Evolutionary conservation across 1,140 invertebrate species (phyloP), one percentile per base, ranked within the genome.

Genomic region (Cyclina sinensis): DNA sequence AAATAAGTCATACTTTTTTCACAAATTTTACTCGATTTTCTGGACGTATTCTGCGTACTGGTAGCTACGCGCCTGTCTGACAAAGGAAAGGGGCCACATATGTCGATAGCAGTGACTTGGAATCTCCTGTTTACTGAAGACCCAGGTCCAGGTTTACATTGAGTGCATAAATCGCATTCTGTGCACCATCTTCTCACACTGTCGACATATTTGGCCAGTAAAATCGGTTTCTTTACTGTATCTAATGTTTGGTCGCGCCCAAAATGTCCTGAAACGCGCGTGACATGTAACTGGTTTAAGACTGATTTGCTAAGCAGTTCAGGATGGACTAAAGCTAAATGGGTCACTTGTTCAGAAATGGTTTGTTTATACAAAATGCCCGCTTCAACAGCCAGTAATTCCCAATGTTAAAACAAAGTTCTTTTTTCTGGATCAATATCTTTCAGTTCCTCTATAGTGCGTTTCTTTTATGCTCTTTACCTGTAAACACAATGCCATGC

Each of bases 81-180:
- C 39, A 54, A 21, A n/a, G 59, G 35, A 30, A 74, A 37, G n/a
- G 68, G 83, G 0, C 83, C 83, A 39, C 43, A 30, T 39, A 83
- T 83, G 48, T 83, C 81, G 7, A 83, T 16, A 5, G 81, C 81
- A 30, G 59, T 62, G 35, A 48, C 27, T 16, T 80, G 27, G 16
- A 80, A 54, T 24, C 46, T 51, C 32, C 35, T 48, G 43, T 0
- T 9, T 35, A 80, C 14, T 24, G 24, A 4, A n/a, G 78, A 80
- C 59, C 51, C 78, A 37, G 78, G 78, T 35, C 78, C 78, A 35
- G 78, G 78, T 80, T 80, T 80, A 14, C 78, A 30, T 16, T 46
- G 5, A n/a, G 78, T 27, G 51, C 78, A 80, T 5, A 59, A 11
- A 18, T 57, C 51, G 21, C 51, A 57, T 11, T 5, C 16, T 80